Evolutionary conservation across 2,113 vertebrate species (phyloP), one percentile per base, ranked within the genome.

Genomic region (Indri indri): DNA sequence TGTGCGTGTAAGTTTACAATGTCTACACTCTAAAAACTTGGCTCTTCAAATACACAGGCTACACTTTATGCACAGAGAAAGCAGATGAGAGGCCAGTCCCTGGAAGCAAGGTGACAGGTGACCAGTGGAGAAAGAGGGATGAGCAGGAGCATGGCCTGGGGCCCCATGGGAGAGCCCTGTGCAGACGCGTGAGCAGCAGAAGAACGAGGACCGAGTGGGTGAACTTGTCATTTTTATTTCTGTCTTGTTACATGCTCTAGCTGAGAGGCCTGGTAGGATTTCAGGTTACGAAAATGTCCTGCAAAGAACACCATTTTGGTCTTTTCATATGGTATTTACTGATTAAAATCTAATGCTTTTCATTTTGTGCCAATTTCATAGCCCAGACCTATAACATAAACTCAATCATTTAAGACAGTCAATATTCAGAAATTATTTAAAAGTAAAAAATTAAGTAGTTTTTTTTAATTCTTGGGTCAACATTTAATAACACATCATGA

Each of bases 381-480:
- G 73, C 52, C n/a, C 17, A 59, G 32, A 68, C 18, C 52, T 63
- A 37, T 22, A 89, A 88, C 79, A 54, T 45, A 73, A 87, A 13
- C 6, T 87, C 79, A 87, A 5, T 30, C n/a, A 40, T 63, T 47
- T 79, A 50, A 81, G 20, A 81, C 50, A 91, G 54, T 76, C 45
- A 84, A 71, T 42, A 91, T 61, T 76, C 40, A 90, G 20, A 83
- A 94, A 89, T 73, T 65, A 42, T 91, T 95, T 95, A 80, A 90
- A 86, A 73, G 91, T 71, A 74, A 16, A 84, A 94, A 93, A 54
- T 12, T 95, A 10, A 27, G 37, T 61, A 37, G 59, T 54, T 81
- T 79, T 70, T 70, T 17, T 76, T 83, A 96, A 77, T 88, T 91
- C 77, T 88, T 40, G 76, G 25, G 10, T 81, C 80, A 90, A 27